Evolutionary conservation across 2,113 vertebrate species (phyloP).

Genomic region (Monopterus albus): DNA sequence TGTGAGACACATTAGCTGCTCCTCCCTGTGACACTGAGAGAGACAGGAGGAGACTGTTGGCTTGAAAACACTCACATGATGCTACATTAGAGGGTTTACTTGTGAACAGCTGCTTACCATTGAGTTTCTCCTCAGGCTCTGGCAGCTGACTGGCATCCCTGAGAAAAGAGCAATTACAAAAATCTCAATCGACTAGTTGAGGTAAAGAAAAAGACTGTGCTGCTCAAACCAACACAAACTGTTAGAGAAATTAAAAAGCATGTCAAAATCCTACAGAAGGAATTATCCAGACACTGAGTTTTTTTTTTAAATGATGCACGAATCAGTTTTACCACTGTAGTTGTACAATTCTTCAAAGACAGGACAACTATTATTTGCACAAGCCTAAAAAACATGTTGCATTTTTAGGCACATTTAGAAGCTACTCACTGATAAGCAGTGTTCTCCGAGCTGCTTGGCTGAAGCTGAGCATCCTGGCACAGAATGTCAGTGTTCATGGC

Average conservation of each 20-base stretch:
- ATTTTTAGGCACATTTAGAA: neutral
- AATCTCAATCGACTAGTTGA: too few relatives aligned
- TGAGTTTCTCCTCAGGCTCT: slow-evolving; percentile 45
- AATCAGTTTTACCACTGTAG: too few relatives aligned
- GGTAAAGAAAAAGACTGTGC: neutral
- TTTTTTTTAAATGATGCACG: too few relatives aligned
- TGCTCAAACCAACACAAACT: too few relatives aligned
- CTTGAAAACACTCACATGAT: neutral
- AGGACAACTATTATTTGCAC: too few relatives aligned
- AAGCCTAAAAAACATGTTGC: too few relatives aligned
- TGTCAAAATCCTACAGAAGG: too few relatives aligned
- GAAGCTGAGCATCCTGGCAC: neutral
- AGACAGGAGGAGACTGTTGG: neutral
- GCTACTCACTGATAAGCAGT: slow-evolving; percentile 34
- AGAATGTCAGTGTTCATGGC: neutral
- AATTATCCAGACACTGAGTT: too few relatives aligned
- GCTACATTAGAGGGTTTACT: neutral
- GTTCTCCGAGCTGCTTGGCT: neutral
- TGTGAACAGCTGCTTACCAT: slow-evolving; percentile 27
- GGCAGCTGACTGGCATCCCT: neutral
- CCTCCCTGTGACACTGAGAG: slow-evolving; percentile 76
- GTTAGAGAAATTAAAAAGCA: neutral
- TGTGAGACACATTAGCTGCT: slow-evolving; percentile 81
- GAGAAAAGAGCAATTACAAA: neutral
- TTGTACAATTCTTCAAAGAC: too few relatives aligned